Conservation (phyloP, 1,140 invertebrate genomes). For the Plectus sambesii region DNA sequence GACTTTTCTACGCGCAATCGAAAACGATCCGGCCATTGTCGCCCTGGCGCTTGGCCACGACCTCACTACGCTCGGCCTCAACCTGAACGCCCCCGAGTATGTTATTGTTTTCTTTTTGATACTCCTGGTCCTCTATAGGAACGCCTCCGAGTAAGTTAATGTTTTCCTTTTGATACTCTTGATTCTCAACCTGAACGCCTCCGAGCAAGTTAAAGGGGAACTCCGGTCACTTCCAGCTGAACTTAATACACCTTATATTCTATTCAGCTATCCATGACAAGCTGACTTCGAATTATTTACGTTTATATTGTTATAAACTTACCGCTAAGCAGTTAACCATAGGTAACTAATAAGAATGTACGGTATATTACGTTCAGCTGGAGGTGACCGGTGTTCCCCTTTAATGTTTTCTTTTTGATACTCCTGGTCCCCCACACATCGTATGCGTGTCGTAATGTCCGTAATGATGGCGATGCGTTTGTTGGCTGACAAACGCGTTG, state of each 20-base stretch:
- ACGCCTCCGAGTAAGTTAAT: slow-evolving; percentile 67
- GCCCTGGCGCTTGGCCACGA: slow-evolving; percentile 90
- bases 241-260: too few relatives aligned
- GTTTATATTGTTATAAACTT: too few relatives aligned
- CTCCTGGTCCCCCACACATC: not conserved
- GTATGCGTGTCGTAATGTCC: too few relatives aligned
- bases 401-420: slow-evolving; percentile 47
- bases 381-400: too few relatives aligned
- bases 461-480: too few relatives aligned
- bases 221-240: too few relatives aligned
- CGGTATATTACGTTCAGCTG: too few relatives aligned
- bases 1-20: slow-evolving; percentile 85
- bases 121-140: slow-evolving; percentile 92
- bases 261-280: too few relatives aligned
- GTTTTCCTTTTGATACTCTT: slow-evolving; percentile 50
- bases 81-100: slow-evolving; percentile 86
- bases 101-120: slow-evolving; percentile 25
- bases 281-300: too few relatives aligned
- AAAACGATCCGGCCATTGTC: slow-evolving; percentile 57
- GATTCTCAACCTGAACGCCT: slow-evolving; percentile 91
- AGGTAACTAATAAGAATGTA: too few relatives aligned
- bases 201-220: slow-evolving; percentile 59
- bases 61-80: slow-evolving; percentile 86
- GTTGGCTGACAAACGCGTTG: too few relatives aligned
- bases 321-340: too few relatives aligned